Base-by-base conservation (phyloP, 2,113 vertebrate genomes). In the Scolopax mira region DNA sequence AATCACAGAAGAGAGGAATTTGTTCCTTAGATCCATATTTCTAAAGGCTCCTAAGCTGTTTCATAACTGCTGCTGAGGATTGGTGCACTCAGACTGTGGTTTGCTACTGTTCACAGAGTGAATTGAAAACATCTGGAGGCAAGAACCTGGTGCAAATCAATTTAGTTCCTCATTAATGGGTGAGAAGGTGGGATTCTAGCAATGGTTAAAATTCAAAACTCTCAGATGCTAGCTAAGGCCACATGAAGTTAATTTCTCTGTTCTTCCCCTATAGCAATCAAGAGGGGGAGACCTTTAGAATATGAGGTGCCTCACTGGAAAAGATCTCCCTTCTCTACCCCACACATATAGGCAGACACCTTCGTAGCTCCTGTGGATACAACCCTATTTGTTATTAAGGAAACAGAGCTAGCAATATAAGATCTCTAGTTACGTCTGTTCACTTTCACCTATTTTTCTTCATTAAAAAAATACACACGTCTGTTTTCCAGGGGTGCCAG, bases 1-100 rank as follows among this genome's bases (percentile, higher is more conserved):
- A 90, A 81, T 58, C 27, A 64, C 24, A 72, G 77, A 86, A 58
- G 21, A 94, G 25, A 92, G 28, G 35, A 72, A 61, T 87, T 90
- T 87, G 1, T 77, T 79, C 46, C 66, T 90, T 64, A 69, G 35
- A 71, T 79, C 35, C 13, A 0, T 79, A 15, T 92, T 89, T 89
- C 80, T 86, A 37, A 87, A 71, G 48, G 42, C 11, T 89, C 22
- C 39, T 87, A 42, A 69, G 18, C 39, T 44, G 17, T 57, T 91
- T 73, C 28, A 54, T 18, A 80, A 27, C 18, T 31, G 4, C 28
- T 80, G 13, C 48, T 86, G 31, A 30, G 46, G 31, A 27, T 44
- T 0, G 0, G 15, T 67, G 39, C 30, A 44, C 17, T 60, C 42
- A 52, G 13, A 31, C 19, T 79, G 25, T 42, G 8, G 16, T 84